phyloP scores from a whole-genome alignment of 2,888 invertebrate species.

The Octodonta nipae region DNA sequence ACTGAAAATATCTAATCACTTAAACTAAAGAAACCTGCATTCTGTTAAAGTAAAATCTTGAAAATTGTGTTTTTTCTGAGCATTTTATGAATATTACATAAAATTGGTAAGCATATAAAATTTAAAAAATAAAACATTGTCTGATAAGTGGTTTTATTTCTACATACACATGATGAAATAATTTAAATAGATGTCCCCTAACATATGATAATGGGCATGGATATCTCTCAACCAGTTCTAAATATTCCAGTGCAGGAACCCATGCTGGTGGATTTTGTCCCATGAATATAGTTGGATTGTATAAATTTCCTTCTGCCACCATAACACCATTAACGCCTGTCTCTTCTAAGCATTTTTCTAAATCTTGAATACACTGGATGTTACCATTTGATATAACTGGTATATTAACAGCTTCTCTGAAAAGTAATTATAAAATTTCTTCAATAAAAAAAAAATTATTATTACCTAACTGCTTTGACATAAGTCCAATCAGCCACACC shows the following conservation, averaged over 20 bases:
- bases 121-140: too few species aligned
- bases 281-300: slow-evolving; percentile 88
- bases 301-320: slow-evolving; percentile 92
- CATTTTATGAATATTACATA: too few species aligned
- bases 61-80: too few species aligned
- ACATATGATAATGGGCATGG: slow-evolving; percentile 83
- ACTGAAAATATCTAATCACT: too few species aligned
- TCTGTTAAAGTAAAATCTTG: too few species aligned
- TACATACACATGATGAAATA: slow-evolving; percentile 88
- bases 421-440: too few species aligned
- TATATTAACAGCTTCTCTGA: slow-evolving; percentile 67
- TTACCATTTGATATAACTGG: slow-evolving; percentile 98
- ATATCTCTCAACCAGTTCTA: slow-evolving; percentile 65
- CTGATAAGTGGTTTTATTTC: too few species aligned
- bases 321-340: slow-evolving; percentile 81
- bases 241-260: slow-evolving; percentile 80
- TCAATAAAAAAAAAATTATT: slow-evolving; percentile 1
- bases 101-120: too few species aligned
- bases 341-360: slow-evolving; percentile 65
- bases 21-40: too few species aligned
- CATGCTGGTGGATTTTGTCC: slow-evolving; percentile 68
- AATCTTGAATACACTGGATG: slow-evolving; percentile 81
- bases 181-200: slow-evolving; percentile 90
- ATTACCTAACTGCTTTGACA: slow-evolving; percentile 76
- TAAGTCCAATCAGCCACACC: slow-evolving; percentile 90